Evolutionary conservation across 2,888 invertebrate species (phyloP).

Genomic region (Balanococcus diminutus): DNA sequence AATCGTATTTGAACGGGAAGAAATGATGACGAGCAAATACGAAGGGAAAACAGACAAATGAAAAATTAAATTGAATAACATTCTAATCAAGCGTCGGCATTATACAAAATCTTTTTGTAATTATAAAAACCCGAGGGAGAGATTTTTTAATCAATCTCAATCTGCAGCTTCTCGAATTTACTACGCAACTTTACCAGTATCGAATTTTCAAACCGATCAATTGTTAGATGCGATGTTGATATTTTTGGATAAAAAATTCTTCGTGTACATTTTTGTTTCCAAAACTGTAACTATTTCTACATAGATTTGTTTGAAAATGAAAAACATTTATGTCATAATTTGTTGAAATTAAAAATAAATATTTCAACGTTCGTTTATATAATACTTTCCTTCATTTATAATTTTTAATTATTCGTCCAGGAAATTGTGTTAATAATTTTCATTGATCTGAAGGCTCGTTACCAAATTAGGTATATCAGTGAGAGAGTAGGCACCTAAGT

Average conservation of each 20-base stretch:
- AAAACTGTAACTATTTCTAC: slow-evolving; percentile 7
- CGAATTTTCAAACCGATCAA: slow-evolving; percentile 1
- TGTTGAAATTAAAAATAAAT: slow-evolving; percentile 35
- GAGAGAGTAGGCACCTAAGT: too few species aligned
- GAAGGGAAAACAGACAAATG: background rate
- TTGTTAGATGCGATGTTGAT: slow-evolving; percentile 19
- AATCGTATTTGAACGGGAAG: background rate
- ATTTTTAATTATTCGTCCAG: too few species aligned
- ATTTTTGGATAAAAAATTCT: background rate
- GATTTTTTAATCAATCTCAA: background rate
- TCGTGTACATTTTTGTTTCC: background rate
- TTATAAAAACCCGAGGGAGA: background rate
- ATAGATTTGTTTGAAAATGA: background rate
- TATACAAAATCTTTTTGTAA: background rate
- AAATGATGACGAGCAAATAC: background rate
- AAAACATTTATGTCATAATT: slow-evolving; percentile 17
- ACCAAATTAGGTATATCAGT: too few species aligned
- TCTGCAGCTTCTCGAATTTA: background rate
- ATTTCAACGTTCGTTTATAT: slow-evolving; percentile 20
- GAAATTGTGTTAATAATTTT: too few species aligned
- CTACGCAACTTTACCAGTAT: background rate
- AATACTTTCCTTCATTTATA: background rate
- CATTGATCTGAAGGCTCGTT: too few species aligned
- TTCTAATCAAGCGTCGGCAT: background rate
- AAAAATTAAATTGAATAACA: background rate